Evolutionary conservation across 2,797 vertebrate species (phyloP).

Genomic region (Paedocypris micromegethes): DNA sequence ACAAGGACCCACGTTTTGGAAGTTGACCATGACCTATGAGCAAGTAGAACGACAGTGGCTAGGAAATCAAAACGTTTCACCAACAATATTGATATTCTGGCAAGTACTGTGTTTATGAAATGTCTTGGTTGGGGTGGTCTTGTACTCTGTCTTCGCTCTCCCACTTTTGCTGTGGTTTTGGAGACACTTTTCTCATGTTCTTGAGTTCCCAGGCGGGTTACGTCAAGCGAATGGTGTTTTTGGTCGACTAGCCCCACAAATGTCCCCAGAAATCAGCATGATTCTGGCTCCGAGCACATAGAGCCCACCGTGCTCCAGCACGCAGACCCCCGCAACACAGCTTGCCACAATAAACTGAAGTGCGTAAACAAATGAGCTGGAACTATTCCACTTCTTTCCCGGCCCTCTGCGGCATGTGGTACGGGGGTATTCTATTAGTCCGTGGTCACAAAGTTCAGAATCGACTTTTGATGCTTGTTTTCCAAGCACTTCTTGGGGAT

Average conservation of each 20-base stretch:
- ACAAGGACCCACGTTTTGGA: no score
- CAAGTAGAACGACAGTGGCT: no score
- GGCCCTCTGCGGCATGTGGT: conserved; percentile 18
- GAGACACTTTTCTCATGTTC: conserved; percentile 7
- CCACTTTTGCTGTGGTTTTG: conserved; percentile 50
- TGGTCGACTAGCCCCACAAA: conserved; percentile 33
- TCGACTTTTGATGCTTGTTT: background rate
- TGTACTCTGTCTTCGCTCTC: conserved; percentile 36
- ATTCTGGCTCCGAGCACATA: conserved; percentile 15
- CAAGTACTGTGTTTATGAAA: no score
- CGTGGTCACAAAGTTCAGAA: conserved; percentile 4
- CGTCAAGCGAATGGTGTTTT: conserved; percentile 36
- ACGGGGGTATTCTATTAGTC: conserved; percentile 14
- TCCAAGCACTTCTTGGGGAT: background rate
- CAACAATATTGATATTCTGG: no score
- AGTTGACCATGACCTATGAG: no score
- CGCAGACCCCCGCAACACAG: conserved; percentile 7
- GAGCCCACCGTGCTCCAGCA: background rate
- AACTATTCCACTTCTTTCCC: conserved; percentile 1
- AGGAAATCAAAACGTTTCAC: no score
- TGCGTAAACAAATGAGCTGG: conserved; percentile 24
- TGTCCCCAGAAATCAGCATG: conserved; percentile 14
- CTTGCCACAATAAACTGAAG: conserved; percentile 4
- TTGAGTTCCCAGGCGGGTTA: conserved; percentile 38
- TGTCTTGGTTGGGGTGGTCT: no score